phyloP scores from a whole-genome alignment of 2,888 invertebrate species.

The Xestoiulus laeticollis region DNA sequence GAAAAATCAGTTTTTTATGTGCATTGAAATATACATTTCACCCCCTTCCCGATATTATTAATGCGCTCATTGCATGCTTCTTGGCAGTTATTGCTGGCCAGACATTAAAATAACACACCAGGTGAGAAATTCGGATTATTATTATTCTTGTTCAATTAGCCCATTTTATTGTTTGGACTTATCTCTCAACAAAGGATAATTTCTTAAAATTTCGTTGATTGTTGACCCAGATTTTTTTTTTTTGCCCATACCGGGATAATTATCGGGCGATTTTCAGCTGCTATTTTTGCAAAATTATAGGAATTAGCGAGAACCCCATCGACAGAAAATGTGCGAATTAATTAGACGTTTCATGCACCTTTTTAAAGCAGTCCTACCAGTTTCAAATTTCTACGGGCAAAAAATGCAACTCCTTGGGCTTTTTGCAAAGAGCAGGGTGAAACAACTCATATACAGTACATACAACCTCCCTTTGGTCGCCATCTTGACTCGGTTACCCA shows the following conservation, averaged over 20 bases:
- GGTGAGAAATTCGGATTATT: background rate
- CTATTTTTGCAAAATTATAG: background rate
- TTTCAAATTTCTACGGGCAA: background rate
- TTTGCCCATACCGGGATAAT: background rate
- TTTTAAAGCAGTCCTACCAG: background rate
- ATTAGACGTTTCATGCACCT: background rate
- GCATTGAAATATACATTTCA: background rate
- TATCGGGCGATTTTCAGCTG: background rate
- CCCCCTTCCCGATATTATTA: background rate
- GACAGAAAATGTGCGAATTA: constrained; percentile 5
- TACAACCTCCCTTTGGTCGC: background rate
- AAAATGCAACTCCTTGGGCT: background rate
- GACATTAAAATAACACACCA: constrained; percentile 1
- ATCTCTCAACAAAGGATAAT: background rate
- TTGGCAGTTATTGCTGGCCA: background rate
- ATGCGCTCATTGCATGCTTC: background rate
- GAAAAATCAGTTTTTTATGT: too few species aligned
- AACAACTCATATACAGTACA: background rate
- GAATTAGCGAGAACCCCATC: background rate
- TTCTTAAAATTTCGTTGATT: background rate
- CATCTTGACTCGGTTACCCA: background rate
- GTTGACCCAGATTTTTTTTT: background rate
- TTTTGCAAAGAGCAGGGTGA: background rate
- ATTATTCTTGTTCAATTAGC: background rate
- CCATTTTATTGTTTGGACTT: background rate